Conservation (phyloP, 2,888 invertebrate genomes). For the Habrosyne pyritoides region DNA sequence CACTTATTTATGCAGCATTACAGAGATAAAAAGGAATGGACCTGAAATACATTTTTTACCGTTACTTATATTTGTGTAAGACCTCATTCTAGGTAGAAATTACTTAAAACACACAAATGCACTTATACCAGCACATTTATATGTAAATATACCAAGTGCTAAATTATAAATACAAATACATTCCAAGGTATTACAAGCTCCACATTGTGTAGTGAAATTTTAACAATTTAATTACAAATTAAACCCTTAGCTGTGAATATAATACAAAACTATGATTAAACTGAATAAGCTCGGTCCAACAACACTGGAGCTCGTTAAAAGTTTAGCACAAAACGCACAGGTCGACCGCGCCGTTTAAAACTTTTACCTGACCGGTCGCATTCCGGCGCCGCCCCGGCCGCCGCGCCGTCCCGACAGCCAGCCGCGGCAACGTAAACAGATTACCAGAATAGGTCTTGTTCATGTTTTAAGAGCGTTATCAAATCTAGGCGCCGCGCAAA, state of each 20-base stretch:
- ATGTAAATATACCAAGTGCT: background rate
- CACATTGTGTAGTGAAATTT: background rate
- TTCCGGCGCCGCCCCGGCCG: slow-evolving; percentile 3
- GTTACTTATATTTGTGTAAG: background rate
- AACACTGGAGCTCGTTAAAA: slow-evolving; percentile 37
- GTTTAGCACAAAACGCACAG: slow-evolving; percentile 25
- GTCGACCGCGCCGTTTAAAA: slow-evolving; percentile 29
- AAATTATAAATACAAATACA: background rate
- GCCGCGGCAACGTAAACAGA: background rate
- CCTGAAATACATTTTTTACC: background rate
- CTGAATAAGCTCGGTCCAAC: slow-evolving; percentile 12
- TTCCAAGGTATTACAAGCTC: background rate
- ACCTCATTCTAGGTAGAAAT: background rate
- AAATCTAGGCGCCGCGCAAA: no score
- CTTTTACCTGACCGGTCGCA: slow-evolving; percentile 21
- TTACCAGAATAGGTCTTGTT: background rate
- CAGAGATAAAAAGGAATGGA: background rate
- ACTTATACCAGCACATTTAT: background rate
- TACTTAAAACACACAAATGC: background rate
- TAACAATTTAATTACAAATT: slow-evolving; percentile 2
- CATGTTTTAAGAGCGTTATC: background rate
- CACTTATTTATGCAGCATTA: background rate
- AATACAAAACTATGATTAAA: slow-evolving; percentile 32
- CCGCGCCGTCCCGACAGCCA: background rate
- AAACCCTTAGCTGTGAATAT: background rate